These are phyloP conservation scores for Eupsittula cactorum DNA, from an alignment of 2,113 vertebrate genomes.

Conservation along the genomic window DNA sequence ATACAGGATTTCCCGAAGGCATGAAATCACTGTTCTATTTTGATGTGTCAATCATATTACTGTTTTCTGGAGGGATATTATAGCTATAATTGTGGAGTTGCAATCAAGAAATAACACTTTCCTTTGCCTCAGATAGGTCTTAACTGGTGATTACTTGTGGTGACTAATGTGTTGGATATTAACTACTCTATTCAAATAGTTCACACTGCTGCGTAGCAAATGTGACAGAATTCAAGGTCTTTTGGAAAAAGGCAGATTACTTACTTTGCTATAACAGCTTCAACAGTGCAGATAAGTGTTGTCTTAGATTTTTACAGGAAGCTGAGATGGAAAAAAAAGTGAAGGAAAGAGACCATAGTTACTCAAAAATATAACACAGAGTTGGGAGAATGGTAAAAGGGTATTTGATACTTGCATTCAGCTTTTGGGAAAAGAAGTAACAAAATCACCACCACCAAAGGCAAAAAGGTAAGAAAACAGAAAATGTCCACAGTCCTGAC, in stretches of 20 bases:
- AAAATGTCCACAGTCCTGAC: not conserved
- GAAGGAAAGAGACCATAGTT: not conserved
- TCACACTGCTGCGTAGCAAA: not conserved
- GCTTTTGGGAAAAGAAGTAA: not conserved
- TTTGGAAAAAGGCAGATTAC: not conserved
- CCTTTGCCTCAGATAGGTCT: not conserved
- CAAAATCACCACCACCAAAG: not conserved
- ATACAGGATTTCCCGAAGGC: not conserved
- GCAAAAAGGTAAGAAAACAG: not conserved
- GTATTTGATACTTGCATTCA: not conserved
- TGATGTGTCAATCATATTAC: not conserved
- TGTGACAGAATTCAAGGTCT: not conserved
- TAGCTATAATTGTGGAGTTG: not conserved
- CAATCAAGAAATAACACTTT: not conserved
- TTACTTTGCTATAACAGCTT: not conserved
- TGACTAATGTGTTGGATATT: not conserved
- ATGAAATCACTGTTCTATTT: not conserved
- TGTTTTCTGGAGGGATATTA: not conserved
- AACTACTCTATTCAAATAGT: not conserved
- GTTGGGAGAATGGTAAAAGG: not conserved
- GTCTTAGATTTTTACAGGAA: not conserved
- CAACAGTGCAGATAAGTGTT: not conserved
- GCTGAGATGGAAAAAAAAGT: not conserved
- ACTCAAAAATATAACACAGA: not conserved
- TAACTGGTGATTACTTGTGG: not conserved